Evolutionary conservation across 2,888 invertebrate genomes (phyloP), one percentile per base, ranked within the genome.

Genomic region (Deilephila porcellus): DNA sequence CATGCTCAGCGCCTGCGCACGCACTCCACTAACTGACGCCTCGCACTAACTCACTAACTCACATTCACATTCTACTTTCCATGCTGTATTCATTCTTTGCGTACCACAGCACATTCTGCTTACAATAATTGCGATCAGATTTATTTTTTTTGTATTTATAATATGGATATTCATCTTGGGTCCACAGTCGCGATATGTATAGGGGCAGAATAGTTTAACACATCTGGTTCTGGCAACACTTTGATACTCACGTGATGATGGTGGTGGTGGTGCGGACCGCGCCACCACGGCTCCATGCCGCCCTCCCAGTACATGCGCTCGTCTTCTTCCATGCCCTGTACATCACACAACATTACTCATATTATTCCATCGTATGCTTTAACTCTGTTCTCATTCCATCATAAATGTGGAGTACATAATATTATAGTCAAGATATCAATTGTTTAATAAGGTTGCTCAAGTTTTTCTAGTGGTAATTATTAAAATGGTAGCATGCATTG

Each of bases 291-390:
- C 96, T 86, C 96, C 93, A 78, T 96, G 95, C 80, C 97, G 83
- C 98, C 98, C 86, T 98, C 98, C 98, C 98, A 98, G 91, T 97
- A 98, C 92, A 97, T 95, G 80, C 97, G 96, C 87, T 97, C 97
- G 80, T 97, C 97, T 78, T 98, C 98, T 84, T 98, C 97, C 94
- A 97, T 87, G 64, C 91, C 90, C 93, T 92, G 81, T 19, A 59
- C 59, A 71, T 64, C 20, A 67, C 52, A 67, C 45, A 45, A 11
- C 14, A 45, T 45, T 45, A 45, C 11, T 45, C 45, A 45, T 45
- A 45, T 45, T 56, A 56, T n/a, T n/a, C 14, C 56, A 56, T 56
- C 14, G n/a, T 56, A 14, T 11, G 1, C 1, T 56, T 4, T 19
- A 56, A 19, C 17, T n/a, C 17, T 45, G 14, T 14, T 45, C 14